phyloP scores from a whole-genome alignment of 2,113 vertebrate genomes.

The Rhodinocichla rosea region DNA sequence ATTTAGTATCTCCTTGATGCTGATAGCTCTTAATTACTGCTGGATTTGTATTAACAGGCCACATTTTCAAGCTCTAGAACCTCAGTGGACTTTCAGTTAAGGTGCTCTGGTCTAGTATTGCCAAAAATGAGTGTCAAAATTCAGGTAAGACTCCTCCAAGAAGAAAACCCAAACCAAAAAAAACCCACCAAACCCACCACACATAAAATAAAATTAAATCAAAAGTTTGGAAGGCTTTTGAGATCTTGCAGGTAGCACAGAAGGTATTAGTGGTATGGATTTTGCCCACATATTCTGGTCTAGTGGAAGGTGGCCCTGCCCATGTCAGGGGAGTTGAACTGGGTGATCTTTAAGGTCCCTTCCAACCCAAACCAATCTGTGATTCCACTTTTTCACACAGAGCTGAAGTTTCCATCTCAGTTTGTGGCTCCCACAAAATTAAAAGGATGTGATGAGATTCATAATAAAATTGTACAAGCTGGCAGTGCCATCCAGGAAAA shows the following conservation, averaged over 20 bases:
- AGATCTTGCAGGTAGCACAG: neutral
- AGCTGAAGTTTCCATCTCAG: neutral
- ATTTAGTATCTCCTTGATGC: neutral
- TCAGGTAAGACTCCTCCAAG: no score
- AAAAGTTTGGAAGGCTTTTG: neutral
- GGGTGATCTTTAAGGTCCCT: neutral
- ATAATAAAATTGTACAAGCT: neutral
- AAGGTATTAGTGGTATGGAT: neutral
- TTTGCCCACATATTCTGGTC: neutral
- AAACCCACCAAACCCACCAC: neutral
- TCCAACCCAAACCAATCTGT: neutral
- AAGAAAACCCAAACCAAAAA: neutral
- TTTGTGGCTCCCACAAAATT: neutral
- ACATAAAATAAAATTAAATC: neutral
- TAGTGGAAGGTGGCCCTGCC: neutral
- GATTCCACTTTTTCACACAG: neutral
- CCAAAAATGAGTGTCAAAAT: neutral
- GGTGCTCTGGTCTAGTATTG: neutral
- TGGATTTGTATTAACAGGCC: neutral
- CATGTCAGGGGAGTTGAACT: neutral
- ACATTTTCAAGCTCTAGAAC: neutral
- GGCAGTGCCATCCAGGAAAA: conserved; percentile 23
- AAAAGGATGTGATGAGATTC: neutral
- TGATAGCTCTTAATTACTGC: neutral
- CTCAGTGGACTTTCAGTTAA: neutral